Evolutionary conservation across 2,797 vertebrate species (phyloP).

Genomic region (Peromyscus aztecus): DNA sequence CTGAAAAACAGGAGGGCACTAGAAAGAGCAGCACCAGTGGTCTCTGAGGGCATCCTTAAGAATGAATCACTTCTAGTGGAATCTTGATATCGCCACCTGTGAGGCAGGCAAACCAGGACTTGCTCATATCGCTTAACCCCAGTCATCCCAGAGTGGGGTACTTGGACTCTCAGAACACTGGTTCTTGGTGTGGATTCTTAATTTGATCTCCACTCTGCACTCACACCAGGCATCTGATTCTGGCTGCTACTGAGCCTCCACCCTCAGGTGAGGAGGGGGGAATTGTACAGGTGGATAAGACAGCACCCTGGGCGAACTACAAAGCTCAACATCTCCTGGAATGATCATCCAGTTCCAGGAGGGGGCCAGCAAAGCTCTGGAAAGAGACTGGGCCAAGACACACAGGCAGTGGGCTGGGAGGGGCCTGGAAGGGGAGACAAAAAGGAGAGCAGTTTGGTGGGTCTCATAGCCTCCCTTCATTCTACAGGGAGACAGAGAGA

Average conservation of each 20-base stretch:
- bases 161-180: background rate
- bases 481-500: no score
- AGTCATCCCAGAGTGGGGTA: background rate
- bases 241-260: background rate
- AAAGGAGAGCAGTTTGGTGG: no score
- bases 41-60: background rate
- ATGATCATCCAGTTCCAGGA: no score
- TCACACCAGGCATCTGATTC: background rate
- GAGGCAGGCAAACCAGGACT: no score
- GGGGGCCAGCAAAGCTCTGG: background rate
- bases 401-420: background rate
- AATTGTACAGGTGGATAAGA: background rate
- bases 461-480: background rate
- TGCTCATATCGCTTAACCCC: rapidly evolving
- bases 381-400: background rate
- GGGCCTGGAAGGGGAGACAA: rapidly evolving
- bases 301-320: rapidly evolving
- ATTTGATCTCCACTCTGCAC: background rate
- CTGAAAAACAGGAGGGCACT: background rate
- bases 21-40: background rate
- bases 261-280: background rate
- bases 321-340: background rate
- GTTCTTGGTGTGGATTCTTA: background rate
- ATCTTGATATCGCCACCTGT: background rate
- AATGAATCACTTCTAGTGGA: no score